Conservation (phyloP, 1,140 invertebrate genomes). For the Hetaerina americana region DNA sequence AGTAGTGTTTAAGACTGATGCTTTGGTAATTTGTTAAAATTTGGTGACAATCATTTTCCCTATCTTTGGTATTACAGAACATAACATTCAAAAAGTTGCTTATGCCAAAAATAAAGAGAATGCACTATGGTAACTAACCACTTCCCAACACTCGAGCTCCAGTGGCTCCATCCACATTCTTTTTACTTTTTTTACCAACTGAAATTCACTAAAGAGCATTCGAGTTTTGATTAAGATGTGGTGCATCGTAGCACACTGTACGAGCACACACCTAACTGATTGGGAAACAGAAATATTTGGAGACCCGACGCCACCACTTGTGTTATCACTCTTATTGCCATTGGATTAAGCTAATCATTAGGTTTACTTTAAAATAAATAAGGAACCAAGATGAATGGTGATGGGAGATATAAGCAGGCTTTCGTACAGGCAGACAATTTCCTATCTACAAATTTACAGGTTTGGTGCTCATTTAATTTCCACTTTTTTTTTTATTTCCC, state of each 20-base stretch:
- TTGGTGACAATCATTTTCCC: background rate
- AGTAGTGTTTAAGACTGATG: background rate
- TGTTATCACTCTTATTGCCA: background rate
- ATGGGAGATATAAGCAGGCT: background rate
- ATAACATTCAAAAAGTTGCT: background rate
- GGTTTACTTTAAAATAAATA: background rate
- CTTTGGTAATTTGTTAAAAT: slow-evolving; percentile 1
- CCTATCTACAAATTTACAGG: background rate
- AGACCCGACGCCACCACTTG: background rate
- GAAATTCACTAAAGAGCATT: background rate
- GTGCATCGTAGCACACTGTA: background rate
- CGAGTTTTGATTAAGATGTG: background rate
- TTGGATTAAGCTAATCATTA: background rate
- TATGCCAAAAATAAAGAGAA: background rate
- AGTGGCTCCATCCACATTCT: background rate
- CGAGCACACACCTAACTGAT: background rate
- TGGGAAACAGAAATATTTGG: background rate
- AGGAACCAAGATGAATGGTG: background rate
- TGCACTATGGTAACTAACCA: background rate
- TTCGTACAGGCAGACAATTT: background rate
- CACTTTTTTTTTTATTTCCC: background rate
- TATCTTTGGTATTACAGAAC: background rate
- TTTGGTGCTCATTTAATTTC: background rate
- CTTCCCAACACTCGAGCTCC: background rate
- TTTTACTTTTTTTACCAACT: background rate